Conservation (phyloP, 2,888 invertebrate genomes). For the Leucophenga montana region DNA sequence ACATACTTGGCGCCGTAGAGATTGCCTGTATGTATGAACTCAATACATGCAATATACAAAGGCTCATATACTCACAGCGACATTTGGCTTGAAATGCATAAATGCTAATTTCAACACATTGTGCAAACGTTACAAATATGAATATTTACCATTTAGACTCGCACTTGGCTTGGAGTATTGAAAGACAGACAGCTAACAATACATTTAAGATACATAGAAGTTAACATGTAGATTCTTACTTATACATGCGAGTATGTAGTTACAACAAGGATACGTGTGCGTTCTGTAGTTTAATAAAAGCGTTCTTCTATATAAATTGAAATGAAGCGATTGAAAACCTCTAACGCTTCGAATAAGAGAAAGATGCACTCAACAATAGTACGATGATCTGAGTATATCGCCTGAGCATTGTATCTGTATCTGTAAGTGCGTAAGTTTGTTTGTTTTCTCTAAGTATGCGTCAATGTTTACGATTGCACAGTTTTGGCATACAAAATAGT, state of each 20-base stretch:
- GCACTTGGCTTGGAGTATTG: constrained; percentile 42
- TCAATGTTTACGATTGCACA: constrained; percentile 59
- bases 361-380: constrained; percentile 1
- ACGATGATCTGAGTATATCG: background rate
- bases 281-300: constrained; percentile 59
- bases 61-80: constrained; percentile 32
- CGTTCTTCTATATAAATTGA: constrained; percentile 48
- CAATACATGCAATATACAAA: background rate
- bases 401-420: background rate
- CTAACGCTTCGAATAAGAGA: background rate
- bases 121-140: constrained; percentile 65
- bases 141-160: constrained; percentile 60
- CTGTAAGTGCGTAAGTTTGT: constrained; percentile 11
- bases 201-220: background rate
- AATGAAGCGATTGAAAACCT: constrained; percentile 61
- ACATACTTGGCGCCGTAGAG: constrained; percentile 14
- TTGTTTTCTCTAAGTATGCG: constrained; percentile 58
- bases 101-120: constrained; percentile 70
- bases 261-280: background rate
- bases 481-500: constrained; percentile 65
- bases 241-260: background rate
- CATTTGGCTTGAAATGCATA: constrained; percentile 69
- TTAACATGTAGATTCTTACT: background rate
- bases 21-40: constrained; percentile 46
- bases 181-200: constrained; percentile 24